Evolutionary conservation across 2,888 invertebrate species (phyloP), one percentile per base, ranked within the genome.

Genomic region (Pharmacophagus antenor): DNA sequence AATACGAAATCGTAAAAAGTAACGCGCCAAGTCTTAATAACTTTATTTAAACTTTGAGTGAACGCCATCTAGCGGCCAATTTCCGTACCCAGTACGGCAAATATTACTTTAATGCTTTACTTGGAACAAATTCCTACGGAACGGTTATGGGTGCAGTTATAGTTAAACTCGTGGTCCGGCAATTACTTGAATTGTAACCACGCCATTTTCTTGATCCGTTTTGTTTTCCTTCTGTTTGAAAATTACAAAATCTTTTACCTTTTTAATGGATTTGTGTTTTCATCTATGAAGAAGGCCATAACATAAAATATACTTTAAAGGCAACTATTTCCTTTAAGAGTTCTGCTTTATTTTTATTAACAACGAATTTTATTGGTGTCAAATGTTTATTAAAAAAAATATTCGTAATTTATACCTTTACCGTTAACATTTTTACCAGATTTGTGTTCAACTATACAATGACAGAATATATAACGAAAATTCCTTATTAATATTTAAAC

Each of bases 51-150:
- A 85, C 79, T 86, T 81, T 70, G 72, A 72, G 70, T 70, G 62
- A 71, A 62, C 75, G 75, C 81, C 82, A 85, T 83, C 79, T 84
- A 72, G 74, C 74, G 81, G 85, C 76, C 84, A 81, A 84, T 86
- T 84, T 80, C 76, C 80, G 73, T 74, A 82, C 76, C 74, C 68
- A 61, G 70, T 69, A 70, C 68, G 69, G 66, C 64, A 72, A 77
- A 75, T 79, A 80, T 80, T 79, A 83, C 78, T 84, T 79, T 82
- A 84, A 85, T 82, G 77, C 77, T 74, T 79, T 77, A 77, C 73
- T 79, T 70, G 74, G 73, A 62, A 71, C 72, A 72, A 80, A 76
- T 80, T 82, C 72, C 76, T 64, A 70, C 61, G 69, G 72, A 80
- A 84, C 69, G 74, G 83, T 84, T 82, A 83, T 81, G 70, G 74